Evolutionary conservation across 1,140 invertebrate species (phyloP), one percentile per base, ranked within the genome.

Genomic region (Drosophila jambulina): DNA sequence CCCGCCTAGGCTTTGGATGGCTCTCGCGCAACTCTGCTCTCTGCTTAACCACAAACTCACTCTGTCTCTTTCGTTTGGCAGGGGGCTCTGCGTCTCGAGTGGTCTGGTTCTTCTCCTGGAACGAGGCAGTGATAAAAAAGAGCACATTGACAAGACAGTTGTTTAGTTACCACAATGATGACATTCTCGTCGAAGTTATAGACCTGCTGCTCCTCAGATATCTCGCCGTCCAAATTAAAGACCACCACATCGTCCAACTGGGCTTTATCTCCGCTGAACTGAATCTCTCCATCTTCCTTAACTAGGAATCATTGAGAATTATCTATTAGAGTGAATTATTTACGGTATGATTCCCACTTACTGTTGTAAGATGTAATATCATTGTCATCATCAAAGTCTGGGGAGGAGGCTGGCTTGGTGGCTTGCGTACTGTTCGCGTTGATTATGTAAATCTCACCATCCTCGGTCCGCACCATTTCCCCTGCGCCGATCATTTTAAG

Each of bases 171-270:
- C 80, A 87, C 25, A 38, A 88, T 84, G 9, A 88, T 84, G 15
- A 87, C 80, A 46, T 82, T 72, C 9, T 90, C 75, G 12, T 90
- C 65, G 3, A 79, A 72, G 9, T 82, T 71, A 15, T 69, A 81
- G 21, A 80, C 46, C 46, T 80, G 72, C 45, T 80, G 80, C 38
- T 87, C 84, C 4, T 70, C 81, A 1, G 59, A 51, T 6, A 72
- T 59, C 3, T 77, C 85, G 0, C 53, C 60, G 12, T 82, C 64
- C 10, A 88, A 78, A 93, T 94, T 71, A 91, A 93, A 68, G 69
- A 93, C 38, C 68, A 91, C 59, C 10, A 87, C 82, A 56, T 87
- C 75, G 9, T 62, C 56, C 8, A 82, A 43, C 10, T 72, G 72
- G 0, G 77, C 23, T 38, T 91, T 91, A 9, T 59, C 63, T 6